Evolutionary conservation across 1,140 invertebrate species (phyloP), one percentile per base, ranked within the genome.

Genomic region (Apis florea): DNA sequence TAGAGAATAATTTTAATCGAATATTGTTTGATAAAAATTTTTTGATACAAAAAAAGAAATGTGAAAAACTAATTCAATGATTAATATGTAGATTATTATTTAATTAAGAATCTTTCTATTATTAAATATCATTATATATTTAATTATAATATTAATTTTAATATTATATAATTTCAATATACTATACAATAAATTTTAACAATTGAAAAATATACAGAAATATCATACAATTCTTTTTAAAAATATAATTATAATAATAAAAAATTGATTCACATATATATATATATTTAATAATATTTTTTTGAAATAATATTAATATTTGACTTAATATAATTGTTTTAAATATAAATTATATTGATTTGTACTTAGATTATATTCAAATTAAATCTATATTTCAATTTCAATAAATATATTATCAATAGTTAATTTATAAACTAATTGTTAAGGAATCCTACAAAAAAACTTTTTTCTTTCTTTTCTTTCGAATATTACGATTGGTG

Each of bases 401-500:
- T 24, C 24, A 9, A 17, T 19, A 51, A 67, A 15, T 40, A 11
- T 24, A 66, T 67, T 17, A 8, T 13, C 51, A 9, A 40, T 24
- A 67, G 13, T 59, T 56, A 61, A 51, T 69, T 70, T 11, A 26
- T 61, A 40, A 15, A 61, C 61, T 26, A 17, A 66, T 40, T 51
- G 8, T 66, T 61, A 51, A 70, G 0, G 17, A n/a, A 54, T 63
- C 24, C 15, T 6, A 11, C 2, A 12, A 64, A 15, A 31, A 17
- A 1, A 6, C 59, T 40, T 24, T 9, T 59, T 31, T 67, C 64
- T 21, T 47, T 66, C 71, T 53, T n/a, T n/a, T 24, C 2, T 19
- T 51, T 9, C 53, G 24, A 19, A 54, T 11, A 51, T 9, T n/a
- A 40, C 47, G 79, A 81, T 81, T 81, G 79, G 79, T 26, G 71